Evolutionary conservation across 2,113 vertebrate genomes (phyloP).

Genomic region (Dipodomys merriami): DNA sequence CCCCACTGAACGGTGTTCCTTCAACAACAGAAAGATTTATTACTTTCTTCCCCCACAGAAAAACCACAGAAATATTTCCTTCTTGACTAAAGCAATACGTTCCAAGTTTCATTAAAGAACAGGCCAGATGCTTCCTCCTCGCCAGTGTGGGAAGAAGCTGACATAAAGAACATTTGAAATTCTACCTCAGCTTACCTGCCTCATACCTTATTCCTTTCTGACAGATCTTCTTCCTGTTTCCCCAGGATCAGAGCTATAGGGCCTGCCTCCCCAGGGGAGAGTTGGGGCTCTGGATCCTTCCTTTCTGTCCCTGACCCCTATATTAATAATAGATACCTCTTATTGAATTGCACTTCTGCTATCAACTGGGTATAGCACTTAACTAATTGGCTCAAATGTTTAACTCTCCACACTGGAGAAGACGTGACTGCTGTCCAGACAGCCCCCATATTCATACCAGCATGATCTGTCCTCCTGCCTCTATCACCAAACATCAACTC

Average conservation of each 20-base stretch:
- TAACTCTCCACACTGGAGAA: not conserved
- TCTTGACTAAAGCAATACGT: slow-evolving; percentile 62
- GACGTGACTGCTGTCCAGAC: not conserved
- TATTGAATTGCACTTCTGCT: slow-evolving; percentile 55
- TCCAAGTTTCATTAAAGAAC: slow-evolving; percentile 79
- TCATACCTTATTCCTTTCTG: slow-evolving; percentile 46
- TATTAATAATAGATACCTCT: slow-evolving; percentile 65
- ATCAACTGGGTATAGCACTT: not conserved
- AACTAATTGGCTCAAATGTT: slow-evolving; percentile 43
- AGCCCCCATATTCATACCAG: not conserved
- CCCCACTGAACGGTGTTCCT: slow-evolving; percentile 73
- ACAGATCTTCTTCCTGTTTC: slow-evolving; percentile 51
- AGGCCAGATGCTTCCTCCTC: slow-evolving; percentile 74
- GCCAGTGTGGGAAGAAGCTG: slow-evolving; percentile 59
- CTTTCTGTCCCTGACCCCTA: not conserved
- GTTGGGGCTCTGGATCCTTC: not conserved
- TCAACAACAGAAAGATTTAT: slow-evolving; percentile 79
- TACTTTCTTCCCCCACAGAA: slow-evolving; percentile 71
- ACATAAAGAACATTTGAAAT: slow-evolving; percentile 68
- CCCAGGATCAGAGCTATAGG: not conserved
- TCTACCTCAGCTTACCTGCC: slow-evolving; percentile 72
- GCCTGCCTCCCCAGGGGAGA: not conserved
- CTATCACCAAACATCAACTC: not conserved
- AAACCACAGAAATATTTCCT: slow-evolving; percentile 81
- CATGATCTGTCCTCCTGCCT: slow-evolving; percentile 8